Percentiles rank a stretch among this genome's conserved stretches.
phyloP scores from a whole-genome alignment of 2,888 invertebrate genomes.

The Agrochola macilenta region DNA sequence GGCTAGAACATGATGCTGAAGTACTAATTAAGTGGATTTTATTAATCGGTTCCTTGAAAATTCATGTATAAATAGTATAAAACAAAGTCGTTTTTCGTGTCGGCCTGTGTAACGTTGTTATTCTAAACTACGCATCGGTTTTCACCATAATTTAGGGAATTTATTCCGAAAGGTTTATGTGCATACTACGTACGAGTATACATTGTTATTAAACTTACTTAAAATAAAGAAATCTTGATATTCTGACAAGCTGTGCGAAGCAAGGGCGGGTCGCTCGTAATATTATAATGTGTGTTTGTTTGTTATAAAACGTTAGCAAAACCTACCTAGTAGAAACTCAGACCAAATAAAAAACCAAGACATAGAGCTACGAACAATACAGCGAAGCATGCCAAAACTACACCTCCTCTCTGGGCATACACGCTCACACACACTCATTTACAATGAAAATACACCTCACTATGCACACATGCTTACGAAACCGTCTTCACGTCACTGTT shows the following conservation, averaged over 20 bases:
- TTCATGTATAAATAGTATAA: not conserved
- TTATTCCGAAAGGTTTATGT: not conserved
- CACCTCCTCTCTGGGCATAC: no score
- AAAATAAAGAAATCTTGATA: not conserved
- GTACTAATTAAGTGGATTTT: not conserved
- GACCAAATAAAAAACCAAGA: no score
- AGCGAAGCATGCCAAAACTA: no score
- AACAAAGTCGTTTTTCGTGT: not conserved
- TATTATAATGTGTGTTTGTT: no score
- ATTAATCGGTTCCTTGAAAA: not conserved
- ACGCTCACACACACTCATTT: no score
- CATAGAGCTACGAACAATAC: no score
- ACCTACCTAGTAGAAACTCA: not conserved
- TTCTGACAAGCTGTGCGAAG: not conserved
- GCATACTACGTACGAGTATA: no score
- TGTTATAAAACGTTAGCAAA: no score
- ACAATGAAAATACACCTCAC: no score
- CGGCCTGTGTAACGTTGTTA: not conserved
- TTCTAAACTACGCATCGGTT: not conserved
- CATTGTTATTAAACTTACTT: not conserved
- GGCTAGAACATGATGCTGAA: not conserved
- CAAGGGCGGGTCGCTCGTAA: no score
- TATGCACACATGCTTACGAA: no score
- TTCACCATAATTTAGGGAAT: not conserved
- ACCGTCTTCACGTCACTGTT: no score